phyloP scores from a whole-genome alignment of 2,888 invertebrate genomes.

The Clanis bilineata region DNA sequence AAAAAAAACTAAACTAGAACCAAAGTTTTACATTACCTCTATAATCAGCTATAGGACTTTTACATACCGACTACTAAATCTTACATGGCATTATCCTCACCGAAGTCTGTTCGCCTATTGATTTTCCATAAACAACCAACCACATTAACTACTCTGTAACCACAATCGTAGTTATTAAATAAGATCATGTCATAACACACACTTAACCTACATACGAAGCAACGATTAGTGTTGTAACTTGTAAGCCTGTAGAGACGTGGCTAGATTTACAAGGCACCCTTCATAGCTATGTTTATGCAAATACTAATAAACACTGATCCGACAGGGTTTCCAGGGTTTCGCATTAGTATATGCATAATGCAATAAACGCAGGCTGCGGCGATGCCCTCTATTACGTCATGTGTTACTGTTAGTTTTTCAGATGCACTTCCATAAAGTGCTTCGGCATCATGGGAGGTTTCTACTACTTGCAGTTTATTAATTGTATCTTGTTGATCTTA shows the following conservation, averaged over 20 bases:
- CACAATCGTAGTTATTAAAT: neutral
- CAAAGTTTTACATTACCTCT: too few species aligned
- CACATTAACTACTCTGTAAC: neutral
- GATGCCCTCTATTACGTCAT: neutral
- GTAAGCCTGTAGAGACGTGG: neutral
- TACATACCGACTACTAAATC: too few species aligned
- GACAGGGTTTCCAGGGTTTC: conserved; percentile 9
- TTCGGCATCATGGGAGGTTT: too few species aligned
- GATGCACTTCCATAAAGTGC: neutral
- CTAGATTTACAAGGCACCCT: conserved; percentile 3
- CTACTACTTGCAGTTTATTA: too few species aligned
- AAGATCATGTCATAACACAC: conserved; percentile 1
- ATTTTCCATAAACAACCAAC: neutral
- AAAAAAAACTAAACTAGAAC: too few species aligned
- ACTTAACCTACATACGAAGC: neutral
- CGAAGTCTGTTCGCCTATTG: neutral
- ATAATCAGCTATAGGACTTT: too few species aligned
- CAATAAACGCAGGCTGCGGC: neutral
- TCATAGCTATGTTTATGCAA: neutral
- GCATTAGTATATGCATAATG: conserved; percentile 8
- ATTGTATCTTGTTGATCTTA: too few species aligned
- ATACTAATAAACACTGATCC: neutral
- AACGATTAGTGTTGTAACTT: neutral
- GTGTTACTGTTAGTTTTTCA: neutral
- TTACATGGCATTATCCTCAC: neutral